These are phyloP conservation scores for Mus caroli DNA, from an alignment of 2,797 vertebrate genomes.

Conservation along the genomic window DNA sequence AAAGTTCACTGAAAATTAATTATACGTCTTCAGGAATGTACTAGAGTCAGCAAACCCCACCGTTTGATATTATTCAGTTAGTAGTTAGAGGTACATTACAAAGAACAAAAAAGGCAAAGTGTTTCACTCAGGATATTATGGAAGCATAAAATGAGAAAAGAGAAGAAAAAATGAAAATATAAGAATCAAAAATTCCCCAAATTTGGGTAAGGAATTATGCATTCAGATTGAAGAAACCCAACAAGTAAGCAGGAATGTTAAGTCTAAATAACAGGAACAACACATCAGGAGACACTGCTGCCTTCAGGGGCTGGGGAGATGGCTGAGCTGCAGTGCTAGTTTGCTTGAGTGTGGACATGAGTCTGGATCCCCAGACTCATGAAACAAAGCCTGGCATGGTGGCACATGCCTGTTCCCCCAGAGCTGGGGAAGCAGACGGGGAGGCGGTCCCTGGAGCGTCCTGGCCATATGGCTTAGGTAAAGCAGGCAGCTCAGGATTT, in stretches of 20 bases:
- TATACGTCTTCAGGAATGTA: neutral
- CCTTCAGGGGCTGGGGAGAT: too few species aligned
- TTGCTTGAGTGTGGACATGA: neutral
- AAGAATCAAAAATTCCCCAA: neutral
- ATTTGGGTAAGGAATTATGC: neutral
- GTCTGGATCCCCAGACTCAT: neutral
- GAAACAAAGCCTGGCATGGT: neutral
- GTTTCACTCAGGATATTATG: neutral
- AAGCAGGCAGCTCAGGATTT: neutral
- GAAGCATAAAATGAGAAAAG: neutral
- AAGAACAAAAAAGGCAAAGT: neutral
- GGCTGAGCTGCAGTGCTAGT: neutral
- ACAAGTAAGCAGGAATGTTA: neutral
- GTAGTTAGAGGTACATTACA: neutral
- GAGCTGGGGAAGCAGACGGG: neutral
- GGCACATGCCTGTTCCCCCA: neutral
- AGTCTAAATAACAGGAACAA: neutral
- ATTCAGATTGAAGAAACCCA: slow-evolving; percentile 5
- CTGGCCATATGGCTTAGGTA: too few species aligned
- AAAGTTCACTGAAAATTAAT: slow-evolving; percentile 32
- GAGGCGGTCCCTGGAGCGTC: neutral
- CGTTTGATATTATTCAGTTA: slow-evolving; percentile 15
- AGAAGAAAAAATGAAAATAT: neutral
- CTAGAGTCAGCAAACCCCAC: slow-evolving; percentile 12
- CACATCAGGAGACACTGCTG: neutral